Evolutionary conservation across 2,113 vertebrate genomes (phyloP), one percentile per base, ranked within the genome.

Genomic region (Hydrochoerus hydrochaeris): DNA sequence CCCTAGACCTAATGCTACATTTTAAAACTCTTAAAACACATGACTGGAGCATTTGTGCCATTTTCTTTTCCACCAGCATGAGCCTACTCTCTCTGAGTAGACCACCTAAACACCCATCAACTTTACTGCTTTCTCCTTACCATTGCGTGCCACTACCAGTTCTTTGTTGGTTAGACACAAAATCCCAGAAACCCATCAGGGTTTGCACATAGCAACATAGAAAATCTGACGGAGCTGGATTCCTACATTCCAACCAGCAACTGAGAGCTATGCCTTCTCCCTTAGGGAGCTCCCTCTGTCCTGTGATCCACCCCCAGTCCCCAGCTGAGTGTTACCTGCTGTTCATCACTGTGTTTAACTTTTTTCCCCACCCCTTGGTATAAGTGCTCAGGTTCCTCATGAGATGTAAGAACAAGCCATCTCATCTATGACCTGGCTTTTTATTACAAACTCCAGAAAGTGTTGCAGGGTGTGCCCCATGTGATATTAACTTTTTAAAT

Each of bases 391-490:
- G 20, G 14, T 58, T 73, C 16, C 13, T n/a, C 49, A n/a, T 28
- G 65, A 90, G n/a, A 52, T 24, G 0, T 0, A 49, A 86, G 80
- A 95, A 87, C 7, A 30, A 60, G 26, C 19, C 28, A 65, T 49
- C 44, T 67, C 3, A 41, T 88, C 38, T 35, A 20, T 35, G 46
- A 16, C 77, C 35, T 69, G 46, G 11, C 16, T 92, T 75, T 75
- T 88, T 60, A 91, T 81, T 22, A 92, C 73, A 91, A 91, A 63
- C 9, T 41, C 85, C 73, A 80, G 32, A n/a, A 85, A 86, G 52
- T 44, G 35, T n/a, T 44, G 8, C 63, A 46, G 54, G 63, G 46
- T 81, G 32, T 28, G 4, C 9, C 60, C 63, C 32, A 0, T 3
- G 0, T 63, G 19, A 32, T 8, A 19, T 17, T 28, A 6, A 57